These are phyloP conservation scores for Phaetusa simplex DNA, from an alignment of 2,113 vertebrate species.

Conservation along the genomic window DNA sequence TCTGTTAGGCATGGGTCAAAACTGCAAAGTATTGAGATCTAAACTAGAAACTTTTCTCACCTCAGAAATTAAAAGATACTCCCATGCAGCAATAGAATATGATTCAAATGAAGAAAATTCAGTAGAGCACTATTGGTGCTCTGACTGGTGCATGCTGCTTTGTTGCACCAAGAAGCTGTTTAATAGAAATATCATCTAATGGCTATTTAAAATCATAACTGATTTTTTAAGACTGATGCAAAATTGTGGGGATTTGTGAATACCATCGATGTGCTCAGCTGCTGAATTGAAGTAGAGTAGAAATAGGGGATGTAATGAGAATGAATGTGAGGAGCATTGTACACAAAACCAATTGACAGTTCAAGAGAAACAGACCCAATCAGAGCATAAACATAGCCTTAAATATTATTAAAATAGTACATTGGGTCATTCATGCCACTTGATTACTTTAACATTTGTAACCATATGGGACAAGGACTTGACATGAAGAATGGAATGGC, in stretches of 20 bases:
- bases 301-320: slow-evolving; percentile 32
- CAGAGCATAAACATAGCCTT: slow-evolving; percentile 3
- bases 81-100: background rate
- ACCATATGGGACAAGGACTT: background rate
- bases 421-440: background rate
- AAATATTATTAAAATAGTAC: background rate
- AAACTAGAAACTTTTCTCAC: background rate
- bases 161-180: background rate
- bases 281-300: background rate
- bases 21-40: background rate
- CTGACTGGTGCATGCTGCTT: background rate
- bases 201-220: background rate
- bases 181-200: background rate
- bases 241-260: background rate
- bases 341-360: background rate
- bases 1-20: background rate
- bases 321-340: background rate
- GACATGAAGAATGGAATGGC: slow-evolving; percentile 32
- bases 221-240: background rate
- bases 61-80: background rate
- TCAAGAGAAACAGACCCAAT: background rate
- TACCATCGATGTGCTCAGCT: background rate
- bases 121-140: background rate
- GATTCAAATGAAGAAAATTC: background rate
- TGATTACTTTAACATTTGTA: slow-evolving; percentile 29